Conservation (phyloP, 2,888 invertebrate species). For the Erebia palarica region DNA sequence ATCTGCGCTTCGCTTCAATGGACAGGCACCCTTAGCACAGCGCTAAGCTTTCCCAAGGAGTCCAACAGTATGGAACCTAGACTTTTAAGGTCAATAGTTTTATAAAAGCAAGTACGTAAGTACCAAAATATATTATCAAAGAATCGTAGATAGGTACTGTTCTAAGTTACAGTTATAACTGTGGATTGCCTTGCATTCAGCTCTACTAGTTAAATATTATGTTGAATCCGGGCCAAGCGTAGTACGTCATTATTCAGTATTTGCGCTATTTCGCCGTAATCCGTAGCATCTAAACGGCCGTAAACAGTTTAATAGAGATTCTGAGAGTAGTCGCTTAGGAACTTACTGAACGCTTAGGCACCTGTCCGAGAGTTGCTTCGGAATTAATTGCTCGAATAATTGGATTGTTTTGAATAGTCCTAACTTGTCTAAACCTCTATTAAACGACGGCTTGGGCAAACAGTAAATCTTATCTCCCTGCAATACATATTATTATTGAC, state of each 20-base stretch:
- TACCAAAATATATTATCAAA: too few relatives aligned
- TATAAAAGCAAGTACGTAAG: too few relatives aligned
- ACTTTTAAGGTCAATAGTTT: too few relatives aligned
- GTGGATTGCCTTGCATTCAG: too few relatives aligned
- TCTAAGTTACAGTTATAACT: too few relatives aligned
- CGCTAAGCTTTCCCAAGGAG: too few relatives aligned
- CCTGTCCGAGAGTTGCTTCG: slow-evolving; percentile 56
- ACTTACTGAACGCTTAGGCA: slow-evolving; percentile 48
- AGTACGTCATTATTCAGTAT: background rate
- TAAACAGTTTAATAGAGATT: slow-evolving; percentile 56
- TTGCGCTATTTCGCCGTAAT: slow-evolving; percentile 7
- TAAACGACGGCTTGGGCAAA: background rate
- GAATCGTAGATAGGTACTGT: too few relatives aligned
- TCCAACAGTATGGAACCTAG: too few relatives aligned
- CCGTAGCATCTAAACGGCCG: slow-evolving; percentile 27
- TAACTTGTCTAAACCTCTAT: slow-evolving; percentile 20
- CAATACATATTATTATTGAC: background rate
- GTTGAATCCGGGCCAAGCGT: slow-evolving; percentile 20
- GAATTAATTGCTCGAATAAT: slow-evolving; percentile 70
- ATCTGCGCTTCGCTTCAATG: too few relatives aligned
- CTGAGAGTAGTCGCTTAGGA: slow-evolving; percentile 44
- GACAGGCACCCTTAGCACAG: too few relatives aligned
- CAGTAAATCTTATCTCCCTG: background rate
- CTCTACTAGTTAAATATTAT: too few relatives aligned
- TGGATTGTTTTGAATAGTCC: slow-evolving; percentile 53